phyloP scores from a whole-genome alignment of 2,113 vertebrate genomes.

The Callithrix jacchus region DNA sequence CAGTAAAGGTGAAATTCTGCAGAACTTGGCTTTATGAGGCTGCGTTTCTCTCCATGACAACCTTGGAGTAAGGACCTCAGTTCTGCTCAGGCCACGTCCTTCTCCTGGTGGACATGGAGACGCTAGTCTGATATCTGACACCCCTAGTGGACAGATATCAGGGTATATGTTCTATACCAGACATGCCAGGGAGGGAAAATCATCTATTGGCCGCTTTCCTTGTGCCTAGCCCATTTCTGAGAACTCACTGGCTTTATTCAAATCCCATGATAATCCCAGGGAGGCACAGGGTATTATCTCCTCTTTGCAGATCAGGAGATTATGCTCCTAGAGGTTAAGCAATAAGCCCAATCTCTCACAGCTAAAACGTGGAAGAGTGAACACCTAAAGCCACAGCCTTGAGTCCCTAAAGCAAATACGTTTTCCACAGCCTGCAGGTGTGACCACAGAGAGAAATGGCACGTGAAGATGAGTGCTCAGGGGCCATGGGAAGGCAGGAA shows the following conservation, averaged over 20 bases:
- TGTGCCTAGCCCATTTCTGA: not conserved
- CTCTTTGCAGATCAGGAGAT: not conserved
- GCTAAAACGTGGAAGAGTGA: not conserved
- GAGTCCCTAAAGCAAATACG: not conserved
- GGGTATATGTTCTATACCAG: accelerated
- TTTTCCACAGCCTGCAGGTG: not conserved
- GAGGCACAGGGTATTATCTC: not conserved
- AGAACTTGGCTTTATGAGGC: not conserved
- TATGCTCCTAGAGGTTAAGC: not conserved
- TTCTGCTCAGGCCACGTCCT: not conserved
- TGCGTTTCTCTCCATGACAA: not conserved
- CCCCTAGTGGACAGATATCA: not conserved
- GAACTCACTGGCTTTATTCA: not conserved
- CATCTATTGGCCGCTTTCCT: not conserved
- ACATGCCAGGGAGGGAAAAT: not conserved
- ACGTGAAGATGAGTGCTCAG: accelerated
- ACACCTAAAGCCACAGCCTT: not conserved
- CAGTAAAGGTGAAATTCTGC: not conserved
- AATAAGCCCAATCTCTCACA: not conserved
- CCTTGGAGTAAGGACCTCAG: not conserved
- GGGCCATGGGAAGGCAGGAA: not conserved
- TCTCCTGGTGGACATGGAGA: too few relatives aligned
- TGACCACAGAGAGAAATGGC: not conserved
- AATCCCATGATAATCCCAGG: not conserved
- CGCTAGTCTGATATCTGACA: too few relatives aligned